phyloP scores from a whole-genome alignment of 2,113 vertebrate genomes.

The Callithrix jacchus region DNA sequence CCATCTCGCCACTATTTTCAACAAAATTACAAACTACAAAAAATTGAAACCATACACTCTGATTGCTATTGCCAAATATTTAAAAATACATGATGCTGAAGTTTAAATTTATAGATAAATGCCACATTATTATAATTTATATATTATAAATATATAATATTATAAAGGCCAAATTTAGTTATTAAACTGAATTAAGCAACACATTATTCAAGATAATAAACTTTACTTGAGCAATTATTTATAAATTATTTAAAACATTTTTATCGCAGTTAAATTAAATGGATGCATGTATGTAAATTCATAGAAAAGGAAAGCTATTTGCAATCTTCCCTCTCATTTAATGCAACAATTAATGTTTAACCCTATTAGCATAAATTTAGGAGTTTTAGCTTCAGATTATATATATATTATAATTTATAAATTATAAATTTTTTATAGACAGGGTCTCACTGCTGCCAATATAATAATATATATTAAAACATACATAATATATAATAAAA shows the following conservation, averaged over 20 bases:
- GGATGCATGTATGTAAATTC: neutral
- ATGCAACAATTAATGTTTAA: slow-evolving; percentile 36
- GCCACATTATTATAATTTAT: neutral
- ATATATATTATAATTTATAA: neutral
- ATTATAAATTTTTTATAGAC: no score
- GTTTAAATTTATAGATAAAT: slow-evolving; percentile 30
- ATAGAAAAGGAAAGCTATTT: neutral
- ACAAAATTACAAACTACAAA: neutral
- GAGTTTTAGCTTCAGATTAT: neutral
- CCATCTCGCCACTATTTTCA: neutral
- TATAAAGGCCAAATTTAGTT: slow-evolving; percentile 5
- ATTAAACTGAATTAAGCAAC: slow-evolving; percentile 18
- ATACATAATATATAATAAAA: no score
- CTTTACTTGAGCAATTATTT: neutral
- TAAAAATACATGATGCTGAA: neutral
- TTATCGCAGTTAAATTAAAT: slow-evolving; percentile 4
- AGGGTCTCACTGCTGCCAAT: no score
- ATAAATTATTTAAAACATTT: slow-evolving; percentile 21
- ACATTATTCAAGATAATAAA: neutral
- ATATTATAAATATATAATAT: no score
- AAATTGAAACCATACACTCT: neutral
- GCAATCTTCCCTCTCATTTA: neutral
- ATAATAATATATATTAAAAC: no score
- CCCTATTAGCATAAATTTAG: neutral
- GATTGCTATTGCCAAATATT: neutral